Evolutionary conservation across 1,140 invertebrate genomes (phyloP).

Genomic region (Drosophila nasuta): DNA sequence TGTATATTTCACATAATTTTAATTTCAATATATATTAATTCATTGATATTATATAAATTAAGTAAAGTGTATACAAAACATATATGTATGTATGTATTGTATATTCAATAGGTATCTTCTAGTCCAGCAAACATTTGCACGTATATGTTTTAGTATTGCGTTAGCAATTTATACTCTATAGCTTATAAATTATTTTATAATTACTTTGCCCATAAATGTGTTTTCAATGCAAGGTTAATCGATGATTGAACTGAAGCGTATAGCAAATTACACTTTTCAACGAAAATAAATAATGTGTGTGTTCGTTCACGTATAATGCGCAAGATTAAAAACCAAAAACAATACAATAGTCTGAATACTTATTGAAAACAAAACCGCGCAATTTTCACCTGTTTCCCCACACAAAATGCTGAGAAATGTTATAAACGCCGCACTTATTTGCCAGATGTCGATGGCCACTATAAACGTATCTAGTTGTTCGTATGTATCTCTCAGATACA

Average conservation of each 20-base stretch:
- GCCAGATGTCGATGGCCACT: conserved; percentile 23
- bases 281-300: neutral
- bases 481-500: conserved; percentile 15
- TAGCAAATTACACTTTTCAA: neutral
- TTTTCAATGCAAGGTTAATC: conserved; percentile 61
- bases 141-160: neutral
- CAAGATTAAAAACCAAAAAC: neutral
- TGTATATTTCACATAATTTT: no score
- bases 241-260: conserved; percentile 43
- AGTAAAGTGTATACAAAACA: no score
- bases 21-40: no score
- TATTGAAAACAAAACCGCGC: conserved; percentile 4
- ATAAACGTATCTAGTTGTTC: conserved; percentile 13
- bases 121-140: neutral
- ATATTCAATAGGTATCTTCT: neutral
- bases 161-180: neutral
- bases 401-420: conserved; percentile 3
- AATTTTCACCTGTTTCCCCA: conserved; percentile 19
- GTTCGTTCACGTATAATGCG: neutral
- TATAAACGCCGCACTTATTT: conserved; percentile 11
- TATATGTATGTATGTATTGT: neutral
- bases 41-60: no score
- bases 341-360: neutral
- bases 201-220: conserved; percentile 56
- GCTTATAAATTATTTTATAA: conserved; percentile 51